Conservation (phyloP, 2,113 vertebrate species). For the Piaya cayana region DNA sequence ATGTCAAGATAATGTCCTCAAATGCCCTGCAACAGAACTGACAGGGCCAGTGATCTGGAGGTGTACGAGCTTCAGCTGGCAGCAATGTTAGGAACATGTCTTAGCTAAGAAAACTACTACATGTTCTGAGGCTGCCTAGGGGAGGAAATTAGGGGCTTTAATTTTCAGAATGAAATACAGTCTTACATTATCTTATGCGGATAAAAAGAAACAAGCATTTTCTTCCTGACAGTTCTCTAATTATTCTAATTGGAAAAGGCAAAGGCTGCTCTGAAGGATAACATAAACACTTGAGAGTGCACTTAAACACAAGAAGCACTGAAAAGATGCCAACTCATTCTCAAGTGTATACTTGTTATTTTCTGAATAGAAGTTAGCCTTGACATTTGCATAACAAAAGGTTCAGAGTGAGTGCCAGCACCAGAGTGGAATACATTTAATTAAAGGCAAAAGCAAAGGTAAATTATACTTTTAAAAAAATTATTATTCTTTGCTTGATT, state of each 20-base stretch:
- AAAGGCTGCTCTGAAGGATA: conserved; percentile 47
- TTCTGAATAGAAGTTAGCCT: conserved; percentile 66
- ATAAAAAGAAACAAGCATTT: conserved; percentile 6
- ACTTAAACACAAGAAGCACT: conserved; percentile 53
- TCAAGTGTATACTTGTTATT: conserved; percentile 54
- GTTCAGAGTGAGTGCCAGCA: conserved; percentile 60
- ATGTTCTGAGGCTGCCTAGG: not conserved
- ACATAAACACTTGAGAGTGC: conserved; percentile 64
- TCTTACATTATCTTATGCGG: not conserved
- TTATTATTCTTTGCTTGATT: conserved; percentile 45
- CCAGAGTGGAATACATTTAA: conserved; percentile 75
- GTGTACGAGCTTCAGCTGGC: not conserved
- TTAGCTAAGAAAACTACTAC: not conserved
- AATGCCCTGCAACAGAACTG: not conserved
- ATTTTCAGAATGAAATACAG: conserved; percentile 7
- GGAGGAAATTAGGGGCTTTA: not conserved
- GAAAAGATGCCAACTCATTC: conserved; percentile 46
- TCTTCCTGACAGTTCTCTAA: conserved; percentile 27
- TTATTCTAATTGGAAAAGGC: conserved; percentile 67
- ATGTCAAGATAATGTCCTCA: not conserved
- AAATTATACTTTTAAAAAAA: conserved; percentile 60
- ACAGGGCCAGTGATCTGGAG: not conserved
- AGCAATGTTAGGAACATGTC: not conserved
- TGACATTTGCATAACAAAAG: conserved; percentile 74
- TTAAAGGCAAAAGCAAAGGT: conserved; percentile 76